A percentile compares a stretch with the other conserved stretches of the same genome.
Evolutionary conservation across 2,888 invertebrate genomes (phyloP).

Genomic region (Megaustenia siamemsis): DNA sequence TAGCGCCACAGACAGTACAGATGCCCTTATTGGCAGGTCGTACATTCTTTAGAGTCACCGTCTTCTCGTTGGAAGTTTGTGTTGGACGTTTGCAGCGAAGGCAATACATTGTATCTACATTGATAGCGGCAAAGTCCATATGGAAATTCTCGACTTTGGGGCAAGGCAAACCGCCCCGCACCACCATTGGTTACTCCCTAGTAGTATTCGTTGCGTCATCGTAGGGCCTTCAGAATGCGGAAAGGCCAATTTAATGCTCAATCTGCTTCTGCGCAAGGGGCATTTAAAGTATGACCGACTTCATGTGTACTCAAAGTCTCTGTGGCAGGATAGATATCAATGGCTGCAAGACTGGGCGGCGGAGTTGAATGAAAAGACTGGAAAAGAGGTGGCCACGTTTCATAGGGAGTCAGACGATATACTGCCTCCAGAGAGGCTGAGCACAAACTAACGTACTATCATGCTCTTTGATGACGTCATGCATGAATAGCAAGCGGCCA

Average conservation of each 20-base stretch:
- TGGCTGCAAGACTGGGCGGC: neutral
- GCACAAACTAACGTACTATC: neutral
- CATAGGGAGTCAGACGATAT: neutral
- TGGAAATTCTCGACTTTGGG: neutral
- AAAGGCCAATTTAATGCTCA: neutral
- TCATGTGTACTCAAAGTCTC: neutral
- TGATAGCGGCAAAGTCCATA: too few species aligned
- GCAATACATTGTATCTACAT: neutral
- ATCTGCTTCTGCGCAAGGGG: neutral
- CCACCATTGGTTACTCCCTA: neutral
- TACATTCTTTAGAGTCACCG: neutral
- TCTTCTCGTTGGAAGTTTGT: neutral
- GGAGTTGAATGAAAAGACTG: neutral
- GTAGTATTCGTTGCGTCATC: neutral
- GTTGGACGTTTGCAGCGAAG: neutral
- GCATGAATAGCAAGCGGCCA: neutral
- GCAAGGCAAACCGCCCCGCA: neutral
- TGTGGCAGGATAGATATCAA: neutral
- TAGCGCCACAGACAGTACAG: neutral
- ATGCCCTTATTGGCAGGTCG: neutral
- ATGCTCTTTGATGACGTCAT: slow-evolving; percentile 14
- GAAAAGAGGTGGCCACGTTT: neutral
- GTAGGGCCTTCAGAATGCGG: neutral
- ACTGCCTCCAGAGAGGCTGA: neutral
- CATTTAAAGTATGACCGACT: neutral